Evolutionary conservation across 2,113 vertebrate species (phyloP).

Genomic region (Pogona vitticeps): DNA sequence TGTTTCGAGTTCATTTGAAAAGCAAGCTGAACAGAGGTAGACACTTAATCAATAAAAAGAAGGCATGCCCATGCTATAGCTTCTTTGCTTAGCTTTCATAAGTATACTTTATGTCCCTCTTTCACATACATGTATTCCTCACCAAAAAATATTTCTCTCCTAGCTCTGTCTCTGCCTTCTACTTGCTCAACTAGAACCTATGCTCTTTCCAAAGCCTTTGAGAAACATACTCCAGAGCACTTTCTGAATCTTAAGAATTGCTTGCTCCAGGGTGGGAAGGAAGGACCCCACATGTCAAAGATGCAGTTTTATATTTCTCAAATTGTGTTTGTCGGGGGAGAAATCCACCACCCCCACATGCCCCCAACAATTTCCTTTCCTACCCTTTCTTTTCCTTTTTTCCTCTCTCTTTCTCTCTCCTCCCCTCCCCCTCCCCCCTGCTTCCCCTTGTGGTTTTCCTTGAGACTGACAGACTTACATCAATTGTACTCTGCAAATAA

Average conservation of each 20-base stretch:
- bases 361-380: background rate
- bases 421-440: too few species aligned
- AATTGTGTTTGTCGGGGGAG: slow-evolving; percentile 5
- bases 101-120: background rate
- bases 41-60: background rate
- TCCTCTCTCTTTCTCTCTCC: too few species aligned
- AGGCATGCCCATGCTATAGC: slow-evolving; percentile 26
- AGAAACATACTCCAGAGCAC: background rate
- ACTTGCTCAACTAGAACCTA: background rate
- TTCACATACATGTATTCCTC: background rate
- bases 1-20: background rate
- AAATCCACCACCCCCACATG: too few species aligned
- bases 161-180: background rate
- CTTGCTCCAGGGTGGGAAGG: slow-evolving; percentile 37
- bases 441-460: slow-evolving; percentile 38
- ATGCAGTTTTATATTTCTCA: background rate
- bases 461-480: slow-evolving; percentile 61
- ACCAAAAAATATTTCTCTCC: background rate
- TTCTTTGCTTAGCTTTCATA: background rate
- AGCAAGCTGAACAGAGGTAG: background rate
- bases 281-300: background rate
- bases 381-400: too few species aligned
- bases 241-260: slow-evolving; percentile 9
- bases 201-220: slow-evolving; percentile 20
- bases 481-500: slow-evolving; percentile 73